A percentile compares a stretch with the other conserved stretches of the same genome.
Evolutionary conservation across 2,888 invertebrate species (phyloP).

Genomic region (Plutella xylostella): DNA sequence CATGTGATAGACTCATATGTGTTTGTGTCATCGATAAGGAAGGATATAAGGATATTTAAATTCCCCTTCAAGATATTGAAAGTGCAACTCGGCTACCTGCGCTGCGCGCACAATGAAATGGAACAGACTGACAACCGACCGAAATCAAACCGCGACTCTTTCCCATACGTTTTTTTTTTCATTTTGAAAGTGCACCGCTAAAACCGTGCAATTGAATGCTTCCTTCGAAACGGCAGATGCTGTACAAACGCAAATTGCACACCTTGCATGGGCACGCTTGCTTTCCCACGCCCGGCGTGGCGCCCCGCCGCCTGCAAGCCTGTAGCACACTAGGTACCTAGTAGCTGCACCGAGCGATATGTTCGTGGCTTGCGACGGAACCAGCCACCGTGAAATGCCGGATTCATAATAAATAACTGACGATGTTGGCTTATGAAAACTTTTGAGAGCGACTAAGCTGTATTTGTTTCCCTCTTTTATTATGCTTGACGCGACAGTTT

Average conservation of each 20-base stretch:
- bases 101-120: no score
- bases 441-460: no score
- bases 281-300: constrained; percentile 37
- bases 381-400: constrained; percentile 5
- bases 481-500: no score
- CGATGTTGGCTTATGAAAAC: no score
- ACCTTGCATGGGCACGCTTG: constrained; percentile 31
- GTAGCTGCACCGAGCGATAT: not conserved
- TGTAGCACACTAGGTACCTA: not conserved
- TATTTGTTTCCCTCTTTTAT: no score
- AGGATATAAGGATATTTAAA: no score
- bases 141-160: constrained; percentile 15
- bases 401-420: constrained; percentile 2
- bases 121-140: no score
- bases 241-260: constrained; percentile 46
- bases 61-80: no score
- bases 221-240: constrained; percentile 26
- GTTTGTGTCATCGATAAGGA: no score
- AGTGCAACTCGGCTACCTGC: no score
- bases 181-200: constrained; percentile 28
- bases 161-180: constrained; percentile 26
- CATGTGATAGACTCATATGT: no score
- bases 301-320: constrained; percentile 17
- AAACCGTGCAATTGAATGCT: constrained; percentile 32
- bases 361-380: not conserved